These are phyloP conservation scores for Champsocephalus esox DNA, from an alignment of 2,797 vertebrate genomes.

Conservation along the genomic window DNA sequence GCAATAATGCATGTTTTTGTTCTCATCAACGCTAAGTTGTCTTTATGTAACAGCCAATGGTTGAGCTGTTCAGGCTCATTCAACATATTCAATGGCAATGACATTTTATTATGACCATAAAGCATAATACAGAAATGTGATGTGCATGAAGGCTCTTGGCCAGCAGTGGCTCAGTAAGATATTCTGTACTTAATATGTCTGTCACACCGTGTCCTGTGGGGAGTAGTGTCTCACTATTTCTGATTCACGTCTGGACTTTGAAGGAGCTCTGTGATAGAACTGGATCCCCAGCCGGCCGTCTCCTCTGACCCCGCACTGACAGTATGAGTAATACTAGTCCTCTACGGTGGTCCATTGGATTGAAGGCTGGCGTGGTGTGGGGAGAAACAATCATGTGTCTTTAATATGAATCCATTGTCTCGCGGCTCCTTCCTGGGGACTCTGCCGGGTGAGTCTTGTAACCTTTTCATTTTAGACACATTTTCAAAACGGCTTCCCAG, in stretches of 20 bases:
- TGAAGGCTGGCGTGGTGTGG: slow-evolving; percentile 65
- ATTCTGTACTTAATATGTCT: slow-evolving; percentile 53
- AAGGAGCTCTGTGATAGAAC: slow-evolving; percentile 72
- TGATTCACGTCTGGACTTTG: slow-evolving; percentile 68
- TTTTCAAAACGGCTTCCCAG: slow-evolving; percentile 30
- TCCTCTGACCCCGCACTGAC: slow-evolving; percentile 67
- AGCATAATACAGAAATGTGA: slow-evolving; percentile 10
- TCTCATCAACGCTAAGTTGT: too few species aligned
- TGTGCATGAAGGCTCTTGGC: slow-evolving; percentile 15
- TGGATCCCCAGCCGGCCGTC: slow-evolving; percentile 59
- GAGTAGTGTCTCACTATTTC: slow-evolving; percentile 51
- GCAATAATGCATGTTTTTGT: too few species aligned
- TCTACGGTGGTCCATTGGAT: slow-evolving; percentile 68
- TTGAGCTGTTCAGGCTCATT: too few species aligned
- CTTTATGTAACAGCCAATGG: too few species aligned
- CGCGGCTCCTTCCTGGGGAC: slow-evolving; percentile 31
- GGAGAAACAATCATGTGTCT: slow-evolving; percentile 73
- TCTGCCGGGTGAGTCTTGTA: slow-evolving; percentile 18
- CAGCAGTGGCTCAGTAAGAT: slow-evolving; percentile 21
- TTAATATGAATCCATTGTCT: slow-evolving; percentile 77
- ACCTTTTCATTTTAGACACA: slow-evolving; percentile 35
- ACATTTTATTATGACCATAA: not conserved
- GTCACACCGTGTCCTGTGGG: slow-evolving; percentile 53
- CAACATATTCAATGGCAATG: not conserved
- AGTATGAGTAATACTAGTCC: slow-evolving; percentile 79